Percentiles rank a stretch among this genome's conserved stretches.
These are phyloP conservation scores for Diabrotica balteata DNA, from an alignment of 2,888 invertebrate genomes.

Conservation along the genomic window DNA sequence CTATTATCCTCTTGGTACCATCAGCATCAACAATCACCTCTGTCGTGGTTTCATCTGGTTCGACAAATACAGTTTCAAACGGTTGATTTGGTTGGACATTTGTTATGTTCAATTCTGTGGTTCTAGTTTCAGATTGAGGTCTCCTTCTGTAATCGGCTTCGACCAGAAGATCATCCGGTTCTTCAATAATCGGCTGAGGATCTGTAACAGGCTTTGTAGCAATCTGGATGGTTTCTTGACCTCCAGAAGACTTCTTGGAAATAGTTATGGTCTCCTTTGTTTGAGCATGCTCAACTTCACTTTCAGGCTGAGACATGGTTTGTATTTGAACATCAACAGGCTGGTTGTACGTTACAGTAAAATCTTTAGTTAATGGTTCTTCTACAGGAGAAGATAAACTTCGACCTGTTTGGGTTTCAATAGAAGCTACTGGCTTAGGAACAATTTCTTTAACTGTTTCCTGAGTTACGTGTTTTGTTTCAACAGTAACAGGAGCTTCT, in stretches of 20 bases:
- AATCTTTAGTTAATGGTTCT: constrained; percentile 60
- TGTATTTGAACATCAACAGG: constrained; percentile 70
- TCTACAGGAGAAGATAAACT: constrained; percentile 63
- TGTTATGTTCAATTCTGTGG: constrained; percentile 74
- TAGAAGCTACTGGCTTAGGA: constrained; percentile 54
- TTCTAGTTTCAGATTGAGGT: constrained; percentile 62
- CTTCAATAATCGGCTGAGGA: constrained; percentile 62
- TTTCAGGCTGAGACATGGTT: constrained; percentile 50
- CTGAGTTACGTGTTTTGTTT: constrained; percentile 42
- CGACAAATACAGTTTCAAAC: constrained; percentile 81
- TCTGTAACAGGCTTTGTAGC: constrained; percentile 68
- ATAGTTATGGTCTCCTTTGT: constrained; percentile 71
- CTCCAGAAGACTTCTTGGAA: constrained; percentile 67
- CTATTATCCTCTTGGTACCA: constrained; percentile 80
- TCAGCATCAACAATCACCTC: constrained; percentile 82
- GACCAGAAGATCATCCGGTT: constrained; percentile 69
- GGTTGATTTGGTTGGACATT: constrained; percentile 75
- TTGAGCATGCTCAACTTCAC: constrained; percentile 56
- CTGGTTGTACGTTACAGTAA: constrained; percentile 64
- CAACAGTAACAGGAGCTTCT: constrained; percentile 59
- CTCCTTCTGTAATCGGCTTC: constrained; percentile 75
- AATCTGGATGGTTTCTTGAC: constrained; percentile 76
- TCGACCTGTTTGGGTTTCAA: constrained; percentile 74
- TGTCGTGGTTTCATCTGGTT: constrained; percentile 84
- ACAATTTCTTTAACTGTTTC: constrained; percentile 42